phyloP scores from a whole-genome alignment of 1,140 invertebrate genomes.

The Carcinoscorpius rotundicauda region DNA sequence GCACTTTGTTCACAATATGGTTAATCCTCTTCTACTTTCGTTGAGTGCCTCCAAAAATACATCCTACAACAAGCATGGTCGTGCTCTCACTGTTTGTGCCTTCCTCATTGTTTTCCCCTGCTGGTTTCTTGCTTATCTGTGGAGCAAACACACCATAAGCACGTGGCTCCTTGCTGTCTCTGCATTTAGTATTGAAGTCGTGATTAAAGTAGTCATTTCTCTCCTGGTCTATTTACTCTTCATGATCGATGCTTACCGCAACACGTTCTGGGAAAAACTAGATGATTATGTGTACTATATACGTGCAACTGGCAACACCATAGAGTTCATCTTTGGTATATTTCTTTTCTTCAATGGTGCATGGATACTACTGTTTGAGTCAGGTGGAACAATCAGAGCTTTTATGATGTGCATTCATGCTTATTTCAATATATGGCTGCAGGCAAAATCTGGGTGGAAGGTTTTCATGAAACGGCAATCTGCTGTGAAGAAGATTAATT shows the following conservation, averaged over 20 bases:
- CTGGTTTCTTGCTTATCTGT: slow-evolving; percentile 59
- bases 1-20: slow-evolving; percentile 57
- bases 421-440: slow-evolving; percentile 95
- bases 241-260: slow-evolving; percentile 71
- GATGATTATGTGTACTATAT: slow-evolving; percentile 94
- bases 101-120: slow-evolving; percentile 71
- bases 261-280: slow-evolving; percentile 80
- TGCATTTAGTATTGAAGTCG: slow-evolving; percentile 72
- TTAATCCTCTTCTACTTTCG: slow-evolving; percentile 76
- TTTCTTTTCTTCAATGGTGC: slow-evolving; percentile 89
- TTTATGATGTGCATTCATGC: slow-evolving; percentile 92
- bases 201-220: slow-evolving; percentile 54
- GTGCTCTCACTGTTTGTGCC: slow-evolving; percentile 66
- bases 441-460: slow-evolving; percentile 79
- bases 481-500: slow-evolving; percentile 86
- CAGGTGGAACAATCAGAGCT: slow-evolving; percentile 73
- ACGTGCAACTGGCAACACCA: slow-evolving; percentile 56
- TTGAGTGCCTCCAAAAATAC: slow-evolving; percentile 77
- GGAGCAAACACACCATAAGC: slow-evolving; percentile 66
- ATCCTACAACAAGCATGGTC: slow-evolving; percentile 56
- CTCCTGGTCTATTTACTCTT: slow-evolving; percentile 78
- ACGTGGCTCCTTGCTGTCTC: slow-evolving; percentile 85
- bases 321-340: slow-evolving; percentile 91
- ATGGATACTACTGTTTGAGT: slow-evolving; percentile 82
- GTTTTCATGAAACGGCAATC: slow-evolving; percentile 83